Conservation (phyloP, 2,888 invertebrate species). For the Slavum lentiscoides region DNA sequence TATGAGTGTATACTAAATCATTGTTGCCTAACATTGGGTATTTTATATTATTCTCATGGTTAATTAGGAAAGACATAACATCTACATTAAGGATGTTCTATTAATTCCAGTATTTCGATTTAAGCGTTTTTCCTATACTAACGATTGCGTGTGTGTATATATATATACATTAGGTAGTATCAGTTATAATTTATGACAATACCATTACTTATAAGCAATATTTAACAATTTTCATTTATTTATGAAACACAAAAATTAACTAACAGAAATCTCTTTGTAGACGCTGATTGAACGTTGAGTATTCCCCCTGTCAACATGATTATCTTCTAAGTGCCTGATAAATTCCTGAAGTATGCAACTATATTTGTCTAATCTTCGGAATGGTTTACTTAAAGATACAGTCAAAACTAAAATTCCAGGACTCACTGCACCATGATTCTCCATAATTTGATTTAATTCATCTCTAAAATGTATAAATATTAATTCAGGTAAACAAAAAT, state of each 20-base stretch:
- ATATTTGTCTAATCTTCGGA: conserved; percentile 92
- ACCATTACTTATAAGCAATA: too few species aligned
- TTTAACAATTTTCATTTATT: too few species aligned
- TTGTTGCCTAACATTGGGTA: too few species aligned
- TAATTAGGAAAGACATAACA: too few species aligned
- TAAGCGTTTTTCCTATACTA: too few species aligned
- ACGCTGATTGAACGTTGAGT: conserved; percentile 93
- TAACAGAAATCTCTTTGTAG: conserved; percentile 91
- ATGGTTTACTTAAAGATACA: conserved; percentile 91
- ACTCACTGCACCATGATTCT: conserved; percentile 79
- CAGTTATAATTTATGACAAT: too few species aligned
- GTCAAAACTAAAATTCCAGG: conserved; percentile 89
- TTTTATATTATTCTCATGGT: too few species aligned
- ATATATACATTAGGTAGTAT: too few species aligned
- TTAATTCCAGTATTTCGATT: too few species aligned
- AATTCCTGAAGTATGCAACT: conserved; percentile 92
- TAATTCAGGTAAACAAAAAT: background rate
- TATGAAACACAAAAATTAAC: conserved; percentile 58
- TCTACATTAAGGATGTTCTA: too few species aligned
- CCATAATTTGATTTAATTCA: conserved; percentile 83
- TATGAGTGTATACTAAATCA: too few species aligned
- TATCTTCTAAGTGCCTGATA: conserved; percentile 92
- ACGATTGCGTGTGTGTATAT: too few species aligned
- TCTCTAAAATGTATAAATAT: conserved; percentile 65
- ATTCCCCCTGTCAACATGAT: conserved; percentile 93